These are phyloP conservation scores for Platysternon megacephalum DNA, from an alignment of 2,113 vertebrate genomes.

Conservation along the genomic window DNA sequence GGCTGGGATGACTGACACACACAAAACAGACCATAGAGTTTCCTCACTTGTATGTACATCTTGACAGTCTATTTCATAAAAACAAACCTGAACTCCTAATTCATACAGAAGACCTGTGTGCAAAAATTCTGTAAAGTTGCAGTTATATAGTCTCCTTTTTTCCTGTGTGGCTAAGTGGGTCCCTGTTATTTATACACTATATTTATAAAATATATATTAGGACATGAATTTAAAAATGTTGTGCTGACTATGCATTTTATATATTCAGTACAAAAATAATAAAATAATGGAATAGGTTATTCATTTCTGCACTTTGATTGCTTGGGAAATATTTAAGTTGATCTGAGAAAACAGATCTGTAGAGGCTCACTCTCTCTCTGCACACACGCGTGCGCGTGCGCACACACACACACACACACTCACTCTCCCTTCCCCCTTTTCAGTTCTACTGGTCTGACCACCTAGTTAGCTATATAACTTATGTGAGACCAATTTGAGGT, in stretches of 20 bases:
- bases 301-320: background rate
- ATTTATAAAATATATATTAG: background rate
- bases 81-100: background rate
- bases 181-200: background rate
- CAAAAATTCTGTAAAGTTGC: background rate
- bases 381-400: fast-evolving
- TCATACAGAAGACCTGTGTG: fast-evolving
- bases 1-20: background rate
- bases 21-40: background rate
- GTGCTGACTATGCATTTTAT: background rate
- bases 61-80: background rate
- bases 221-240: background rate
- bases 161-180: background rate
- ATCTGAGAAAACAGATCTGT: background rate
- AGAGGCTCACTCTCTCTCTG: background rate
- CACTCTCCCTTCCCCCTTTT: background rate
- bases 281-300: background rate
- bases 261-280: background rate
- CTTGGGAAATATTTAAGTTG: background rate
- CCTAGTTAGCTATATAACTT: background rate
- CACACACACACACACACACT: too few species aligned
- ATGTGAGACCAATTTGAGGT: background rate
- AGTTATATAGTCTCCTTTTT: background rate
- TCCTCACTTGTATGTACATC: background rate
- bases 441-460: background rate